phyloP scores from a whole-genome alignment of 2,797 vertebrate species.

The Falco peregrinus region DNA sequence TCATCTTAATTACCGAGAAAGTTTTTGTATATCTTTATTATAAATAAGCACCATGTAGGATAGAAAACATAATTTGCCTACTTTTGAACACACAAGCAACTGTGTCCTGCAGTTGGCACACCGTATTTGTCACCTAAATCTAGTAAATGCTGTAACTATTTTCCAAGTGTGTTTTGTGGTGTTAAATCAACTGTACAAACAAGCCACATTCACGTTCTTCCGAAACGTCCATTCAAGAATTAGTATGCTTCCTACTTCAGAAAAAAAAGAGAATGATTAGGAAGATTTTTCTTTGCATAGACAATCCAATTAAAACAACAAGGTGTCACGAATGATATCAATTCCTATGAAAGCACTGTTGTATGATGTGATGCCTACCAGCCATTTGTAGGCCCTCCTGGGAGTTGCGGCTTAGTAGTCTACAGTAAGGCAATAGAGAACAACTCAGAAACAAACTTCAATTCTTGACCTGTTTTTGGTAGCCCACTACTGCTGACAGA shows the following conservation, averaged over 20 bases:
- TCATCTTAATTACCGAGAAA: neutral
- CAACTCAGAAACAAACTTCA: neutral
- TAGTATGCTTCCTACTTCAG: neutral
- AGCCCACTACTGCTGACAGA: neutral
- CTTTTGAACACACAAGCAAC: neutral
- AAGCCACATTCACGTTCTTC: neutral
- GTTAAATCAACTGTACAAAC: neutral
- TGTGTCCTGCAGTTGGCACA: neutral
- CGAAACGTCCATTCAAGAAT: neutral
- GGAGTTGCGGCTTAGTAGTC: neutral
- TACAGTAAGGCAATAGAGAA: neutral
- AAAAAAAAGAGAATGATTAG: neutral
- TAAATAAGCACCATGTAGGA: neutral
- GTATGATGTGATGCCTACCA: neutral
- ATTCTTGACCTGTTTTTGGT: conserved; percentile 1
- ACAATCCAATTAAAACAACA: neutral
- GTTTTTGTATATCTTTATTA: neutral
- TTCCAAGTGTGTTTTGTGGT: neutral
- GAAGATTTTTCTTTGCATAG: neutral
- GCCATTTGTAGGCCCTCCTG: neutral
- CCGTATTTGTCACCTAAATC: neutral
- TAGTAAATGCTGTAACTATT: neutral
- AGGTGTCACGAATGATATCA: neutral
- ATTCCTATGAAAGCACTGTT: neutral
- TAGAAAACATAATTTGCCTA: neutral